These are phyloP conservation scores for Bubo scandiacus DNA, from an alignment of 2,113 vertebrate genomes.

Conservation along the genomic window DNA sequence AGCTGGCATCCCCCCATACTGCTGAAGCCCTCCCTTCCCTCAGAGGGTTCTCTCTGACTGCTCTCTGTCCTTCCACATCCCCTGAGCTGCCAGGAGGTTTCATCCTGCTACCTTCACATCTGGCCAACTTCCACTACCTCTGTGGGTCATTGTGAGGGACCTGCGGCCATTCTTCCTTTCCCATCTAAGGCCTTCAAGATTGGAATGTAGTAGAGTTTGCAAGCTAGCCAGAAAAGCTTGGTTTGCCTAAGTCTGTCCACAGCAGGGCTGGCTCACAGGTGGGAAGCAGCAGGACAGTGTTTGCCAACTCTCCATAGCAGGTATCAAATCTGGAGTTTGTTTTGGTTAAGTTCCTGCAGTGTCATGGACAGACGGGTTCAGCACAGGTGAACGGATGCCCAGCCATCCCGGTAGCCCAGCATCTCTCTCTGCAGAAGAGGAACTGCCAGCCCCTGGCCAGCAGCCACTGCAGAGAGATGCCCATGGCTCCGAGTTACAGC, in stretches of 20 bases:
- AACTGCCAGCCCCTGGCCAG: not conserved
- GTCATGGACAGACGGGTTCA: not conserved
- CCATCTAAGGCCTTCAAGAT: not conserved
- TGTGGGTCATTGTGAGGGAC: not conserved
- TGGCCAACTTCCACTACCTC: not conserved
- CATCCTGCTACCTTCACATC: not conserved
- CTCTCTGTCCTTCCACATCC: not conserved
- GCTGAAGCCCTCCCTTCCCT: not conserved
- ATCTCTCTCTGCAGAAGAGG: not conserved
- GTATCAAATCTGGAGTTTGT: not conserved
- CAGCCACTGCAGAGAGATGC: not conserved
- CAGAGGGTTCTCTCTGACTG: not conserved
- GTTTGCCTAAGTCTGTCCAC: too few relatives aligned
- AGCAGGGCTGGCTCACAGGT: not conserved
- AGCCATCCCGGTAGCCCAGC: not conserved
- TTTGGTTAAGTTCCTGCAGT: slow-evolving; percentile 44
- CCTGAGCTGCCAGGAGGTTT: not conserved
- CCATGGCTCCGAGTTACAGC: not conserved
- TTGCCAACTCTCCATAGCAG: not conserved
- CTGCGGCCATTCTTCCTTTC: not conserved
- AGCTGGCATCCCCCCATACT: not conserved
- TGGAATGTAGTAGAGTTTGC: not conserved
- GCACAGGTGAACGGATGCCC: not conserved
- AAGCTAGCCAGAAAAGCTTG: not conserved
- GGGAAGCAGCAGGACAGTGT: not conserved